These are phyloP conservation scores for Buathra laborator DNA, from an alignment of 2,888 invertebrate genomes.

Conservation along the genomic window DNA sequence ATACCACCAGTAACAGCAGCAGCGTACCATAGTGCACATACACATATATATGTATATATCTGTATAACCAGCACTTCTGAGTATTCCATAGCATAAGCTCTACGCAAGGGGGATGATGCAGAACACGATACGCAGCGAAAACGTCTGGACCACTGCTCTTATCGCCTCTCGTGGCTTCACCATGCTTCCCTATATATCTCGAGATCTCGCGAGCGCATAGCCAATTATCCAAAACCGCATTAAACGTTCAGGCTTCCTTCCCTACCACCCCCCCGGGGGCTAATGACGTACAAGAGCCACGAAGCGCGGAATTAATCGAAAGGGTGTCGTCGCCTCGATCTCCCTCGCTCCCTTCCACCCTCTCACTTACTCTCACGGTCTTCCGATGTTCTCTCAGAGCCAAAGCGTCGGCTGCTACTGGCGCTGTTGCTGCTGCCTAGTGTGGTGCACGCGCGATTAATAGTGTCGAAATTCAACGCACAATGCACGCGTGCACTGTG, in stretches of 20 bases:
- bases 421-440: no score
- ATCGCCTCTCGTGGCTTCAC: not conserved
- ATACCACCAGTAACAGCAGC: conserved; percentile 18
- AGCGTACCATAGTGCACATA: not conserved
- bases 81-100: conserved; percentile 10
- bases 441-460: conserved; percentile 16
- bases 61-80: conserved; percentile 10
- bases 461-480: conserved; percentile 11
- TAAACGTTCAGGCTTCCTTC: conserved; percentile 33
- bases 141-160: conserved; percentile 29
- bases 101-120: not conserved
- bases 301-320: conserved; percentile 45
- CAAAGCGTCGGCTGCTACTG: not conserved
- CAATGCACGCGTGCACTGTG: not conserved
- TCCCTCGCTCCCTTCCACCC: not conserved
- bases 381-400: not conserved
- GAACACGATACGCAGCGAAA: conserved; percentile 39
- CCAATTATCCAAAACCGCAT: conserved; percentile 55
- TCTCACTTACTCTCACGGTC: not conserved
- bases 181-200: not conserved
- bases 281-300: conserved; percentile 45
- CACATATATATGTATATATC: not conserved
- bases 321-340: conserved; percentile 7
- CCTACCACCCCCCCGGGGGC: not conserved
- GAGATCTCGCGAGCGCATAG: conserved; percentile 29